Percentiles rank a stretch among this genome's conserved stretches.
These are phyloP conservation scores for Chaetodon trifasciatus DNA, from an alignment of 2,797 vertebrate species.

Conservation along the genomic window DNA sequence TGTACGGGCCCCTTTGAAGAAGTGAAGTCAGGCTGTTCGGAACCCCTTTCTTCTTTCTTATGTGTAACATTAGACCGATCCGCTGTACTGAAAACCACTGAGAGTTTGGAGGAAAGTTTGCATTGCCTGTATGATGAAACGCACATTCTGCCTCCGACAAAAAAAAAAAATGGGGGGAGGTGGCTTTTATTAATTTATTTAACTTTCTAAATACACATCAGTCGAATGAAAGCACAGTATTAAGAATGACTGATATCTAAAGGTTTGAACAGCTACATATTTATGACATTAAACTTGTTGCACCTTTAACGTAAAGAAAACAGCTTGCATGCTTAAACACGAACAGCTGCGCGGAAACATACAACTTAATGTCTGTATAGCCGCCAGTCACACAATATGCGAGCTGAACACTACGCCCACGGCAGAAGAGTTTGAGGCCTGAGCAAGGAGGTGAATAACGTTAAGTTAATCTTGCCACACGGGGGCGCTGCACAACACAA, in stretches of 20 bases:
- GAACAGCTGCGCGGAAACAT: background rate
- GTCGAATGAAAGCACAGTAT: background rate
- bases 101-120: background rate
- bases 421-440: constrained; percentile 23
- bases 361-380: no score
- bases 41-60: background rate
- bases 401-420: background rate
- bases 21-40: background rate
- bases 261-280: background rate
- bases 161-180: background rate
- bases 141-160: background rate
- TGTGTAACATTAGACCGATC: background rate
- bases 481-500: constrained; percentile 34
- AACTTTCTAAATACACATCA: background rate
- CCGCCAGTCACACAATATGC: no score
- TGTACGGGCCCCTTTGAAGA: background rate
- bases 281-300: background rate
- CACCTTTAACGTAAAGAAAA: background rate
- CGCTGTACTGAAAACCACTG: background rate
- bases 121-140: background rate
- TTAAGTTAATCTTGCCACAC: background rate
- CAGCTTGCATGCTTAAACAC: background rate
- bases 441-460: background rate
- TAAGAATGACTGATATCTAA: accelerated
- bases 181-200: background rate